Evolutionary conservation across 2,888 invertebrate species (phyloP).

Genomic region (Drosophila histrio): DNA sequence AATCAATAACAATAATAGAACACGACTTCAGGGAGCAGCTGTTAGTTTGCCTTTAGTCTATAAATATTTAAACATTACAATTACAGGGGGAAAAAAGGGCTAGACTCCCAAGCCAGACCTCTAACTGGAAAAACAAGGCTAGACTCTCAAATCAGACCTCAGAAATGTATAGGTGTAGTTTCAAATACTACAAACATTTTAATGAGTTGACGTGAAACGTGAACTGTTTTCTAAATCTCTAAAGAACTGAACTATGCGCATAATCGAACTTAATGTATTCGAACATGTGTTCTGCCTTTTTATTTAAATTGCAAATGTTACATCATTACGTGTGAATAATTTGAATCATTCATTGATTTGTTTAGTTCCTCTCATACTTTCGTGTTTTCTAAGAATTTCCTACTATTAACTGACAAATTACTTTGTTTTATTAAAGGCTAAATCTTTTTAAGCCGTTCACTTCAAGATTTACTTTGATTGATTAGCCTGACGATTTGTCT

Average conservation of each 20-base stretch:
- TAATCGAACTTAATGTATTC: conserved; percentile 3
- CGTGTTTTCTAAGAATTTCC: neutral
- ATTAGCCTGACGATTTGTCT: neutral
- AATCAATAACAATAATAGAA: conserved; percentile 1
- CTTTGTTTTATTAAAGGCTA: neutral
- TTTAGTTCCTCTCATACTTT: neutral
- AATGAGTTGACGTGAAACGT: conserved; percentile 16
- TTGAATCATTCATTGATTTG: neutral
- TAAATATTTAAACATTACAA: neutral
- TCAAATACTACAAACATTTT: neutral
- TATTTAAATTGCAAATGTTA: conserved; percentile 14
- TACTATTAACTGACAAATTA: no score
- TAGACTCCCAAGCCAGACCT: neutral
- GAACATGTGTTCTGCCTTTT: neutral
- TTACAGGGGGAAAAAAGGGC: neutral
- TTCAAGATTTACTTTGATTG: neutral
- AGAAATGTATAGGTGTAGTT: neutral
- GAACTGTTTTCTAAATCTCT: conserved; percentile 10
- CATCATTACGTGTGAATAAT: conserved; percentile 4
- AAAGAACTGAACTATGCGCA: neutral
- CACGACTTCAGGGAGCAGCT: neutral
- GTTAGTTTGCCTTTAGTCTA: neutral
- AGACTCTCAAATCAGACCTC: neutral
- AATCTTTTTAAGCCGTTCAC: neutral
- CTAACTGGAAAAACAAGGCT: neutral